Conservation (phyloP, 2,888 invertebrate species). For the Ormyrus pomaceus region DNA sequence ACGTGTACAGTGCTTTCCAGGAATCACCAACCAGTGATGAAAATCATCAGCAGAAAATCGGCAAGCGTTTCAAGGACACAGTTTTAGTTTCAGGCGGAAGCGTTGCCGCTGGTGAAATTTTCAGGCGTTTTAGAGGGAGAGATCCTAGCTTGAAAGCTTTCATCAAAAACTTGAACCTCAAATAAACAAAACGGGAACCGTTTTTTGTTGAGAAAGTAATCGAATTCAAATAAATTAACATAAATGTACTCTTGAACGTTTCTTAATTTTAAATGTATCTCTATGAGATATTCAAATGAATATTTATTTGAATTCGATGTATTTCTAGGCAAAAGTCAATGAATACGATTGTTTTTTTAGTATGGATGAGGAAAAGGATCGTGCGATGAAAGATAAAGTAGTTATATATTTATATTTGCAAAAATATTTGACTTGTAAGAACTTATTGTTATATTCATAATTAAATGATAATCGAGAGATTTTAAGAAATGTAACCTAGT, state of each 20-base stretch:
- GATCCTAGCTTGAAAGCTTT: conserved; percentile 93
- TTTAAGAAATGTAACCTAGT: conserved; percentile 3
- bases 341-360: not conserved
- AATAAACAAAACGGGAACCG: conserved; percentile 20
- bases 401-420: conserved; percentile 31
- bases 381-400: not conserved
- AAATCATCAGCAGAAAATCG: conserved; percentile 79
- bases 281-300: not conserved
- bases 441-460: conserved; percentile 13
- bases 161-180: conserved; percentile 79
- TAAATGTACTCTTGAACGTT: too few species aligned
- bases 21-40: conserved; percentile 78
- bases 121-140: conserved; percentile 92
- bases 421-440: conserved; percentile 21
- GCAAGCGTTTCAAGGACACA: conserved; percentile 87
- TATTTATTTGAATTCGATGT: conserved; percentile 10
- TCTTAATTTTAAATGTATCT: not conserved
- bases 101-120: conserved; percentile 88
- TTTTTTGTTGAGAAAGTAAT: not conserved
- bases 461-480: not conserved
- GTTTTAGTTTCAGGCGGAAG: conserved; percentile 90
- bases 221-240: not conserved
- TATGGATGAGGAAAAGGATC: not conserved
- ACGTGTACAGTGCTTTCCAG: conserved; percentile 90
- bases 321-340: not conserved